These are phyloP conservation scores for Engystomops pustulosus DNA, from an alignment of 2,113 vertebrate genomes.

Conservation along the genomic window DNA sequence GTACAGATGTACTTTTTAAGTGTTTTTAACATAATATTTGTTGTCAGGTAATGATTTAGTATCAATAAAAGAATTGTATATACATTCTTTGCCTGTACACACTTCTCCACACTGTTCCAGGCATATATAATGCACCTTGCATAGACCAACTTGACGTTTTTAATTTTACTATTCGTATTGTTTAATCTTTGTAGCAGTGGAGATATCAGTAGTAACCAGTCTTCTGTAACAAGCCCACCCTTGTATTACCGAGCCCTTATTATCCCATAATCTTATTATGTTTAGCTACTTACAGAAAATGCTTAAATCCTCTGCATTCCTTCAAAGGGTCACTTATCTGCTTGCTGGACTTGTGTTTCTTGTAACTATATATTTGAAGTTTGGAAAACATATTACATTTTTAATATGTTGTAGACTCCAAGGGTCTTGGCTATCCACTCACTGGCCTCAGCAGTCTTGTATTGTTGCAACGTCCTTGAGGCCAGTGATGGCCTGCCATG, in stretches of 20 bases:
- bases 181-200: neutral
- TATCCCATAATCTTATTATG: conserved; percentile 15
- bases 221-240: neutral
- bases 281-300: neutral
- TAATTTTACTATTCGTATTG: neutral
- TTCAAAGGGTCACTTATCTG: neutral
- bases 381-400: neutral
- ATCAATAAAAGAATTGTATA: too few relatives aligned
- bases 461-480: too few relatives aligned
- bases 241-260: conserved; percentile 5
- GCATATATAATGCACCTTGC: too few relatives aligned
- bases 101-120: too few relatives aligned
- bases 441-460: too few relatives aligned
- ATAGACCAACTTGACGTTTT: too few relatives aligned
- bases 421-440: too few relatives aligned
- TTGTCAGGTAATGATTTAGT: too few relatives aligned
- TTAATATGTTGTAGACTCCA: neutral
- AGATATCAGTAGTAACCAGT: neutral
- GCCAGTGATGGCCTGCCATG: too few relatives aligned
- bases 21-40: too few relatives aligned
- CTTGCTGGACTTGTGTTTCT: neutral
- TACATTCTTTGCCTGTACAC: too few relatives aligned
- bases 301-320: neutral
- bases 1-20: too few relatives aligned
- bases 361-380: neutral